These are phyloP conservation scores for Neotoxoptera formosana DNA, from an alignment of 1,140 invertebrate species.

Conservation along the genomic window DNA sequence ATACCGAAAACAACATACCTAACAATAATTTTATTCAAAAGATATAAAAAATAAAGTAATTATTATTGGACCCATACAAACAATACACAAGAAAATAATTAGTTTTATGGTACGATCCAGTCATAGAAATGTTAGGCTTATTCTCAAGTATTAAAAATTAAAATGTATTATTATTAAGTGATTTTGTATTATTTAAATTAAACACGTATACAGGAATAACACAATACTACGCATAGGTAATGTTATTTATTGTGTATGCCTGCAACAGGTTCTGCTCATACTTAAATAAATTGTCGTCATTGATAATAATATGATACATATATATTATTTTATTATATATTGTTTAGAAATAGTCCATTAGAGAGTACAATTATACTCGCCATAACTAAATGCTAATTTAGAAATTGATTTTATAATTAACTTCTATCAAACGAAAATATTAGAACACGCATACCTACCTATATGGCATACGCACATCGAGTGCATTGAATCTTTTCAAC, in stretches of 20 bases:
- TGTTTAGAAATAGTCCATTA: neutral
- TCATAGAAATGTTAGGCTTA: neutral
- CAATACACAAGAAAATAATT: slow-evolving; percentile 21
- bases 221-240: neutral
- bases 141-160: neutral
- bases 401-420: slow-evolving; percentile 17
- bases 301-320: neutral
- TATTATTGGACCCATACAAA: neutral
- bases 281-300: neutral
- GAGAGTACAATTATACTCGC: neutral
- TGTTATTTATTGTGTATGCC: neutral
- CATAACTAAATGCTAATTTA: slow-evolving; percentile 42
- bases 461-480: neutral
- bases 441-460: neutral
- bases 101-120: neutral
- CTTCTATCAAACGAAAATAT: neutral
- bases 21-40: slow-evolving; percentile 1
- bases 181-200: neutral
- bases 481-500: neutral
- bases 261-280: neutral
- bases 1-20: neutral
- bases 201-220: neutral
- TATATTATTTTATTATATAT: slow-evolving; percentile 6
- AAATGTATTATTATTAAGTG: neutral
- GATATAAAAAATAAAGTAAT: neutral